These are phyloP conservation scores for Lithobius niger DNA, from an alignment of 1,140 invertebrate genomes.

Conservation along the genomic window DNA sequence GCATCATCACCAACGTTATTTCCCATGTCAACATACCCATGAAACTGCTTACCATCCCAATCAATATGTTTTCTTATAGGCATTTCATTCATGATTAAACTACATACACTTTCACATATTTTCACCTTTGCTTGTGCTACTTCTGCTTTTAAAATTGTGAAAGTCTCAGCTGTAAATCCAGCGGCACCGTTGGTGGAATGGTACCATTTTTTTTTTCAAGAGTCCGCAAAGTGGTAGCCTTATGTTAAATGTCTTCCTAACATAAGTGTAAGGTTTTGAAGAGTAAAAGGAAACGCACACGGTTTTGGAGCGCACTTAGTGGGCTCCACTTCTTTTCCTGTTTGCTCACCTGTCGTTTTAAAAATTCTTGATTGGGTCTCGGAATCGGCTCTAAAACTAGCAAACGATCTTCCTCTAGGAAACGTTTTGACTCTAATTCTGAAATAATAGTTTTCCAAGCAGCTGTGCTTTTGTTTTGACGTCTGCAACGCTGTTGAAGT, in stretches of 20 bases:
- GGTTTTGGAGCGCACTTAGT: conserved; percentile 5
- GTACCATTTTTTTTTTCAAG: conserved; percentile 18
- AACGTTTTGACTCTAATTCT: background rate
- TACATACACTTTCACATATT: conserved; percentile 10
- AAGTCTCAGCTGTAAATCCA: conserved; percentile 2
- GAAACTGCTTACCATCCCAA: conserved; percentile 21
- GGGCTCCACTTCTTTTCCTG: background rate
- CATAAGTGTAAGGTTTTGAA: conserved; percentile 29
- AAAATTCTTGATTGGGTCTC: background rate
- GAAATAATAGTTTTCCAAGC: background rate
- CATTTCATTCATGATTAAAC: conserved; percentile 31
- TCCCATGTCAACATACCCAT: conserved; percentile 27
- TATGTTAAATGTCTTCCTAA: conserved; percentile 27
- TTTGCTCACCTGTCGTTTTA: background rate
- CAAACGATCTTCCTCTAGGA: background rate
- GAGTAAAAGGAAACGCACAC: conserved; percentile 28
- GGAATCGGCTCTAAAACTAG: background rate
- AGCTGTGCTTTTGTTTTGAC: background rate
- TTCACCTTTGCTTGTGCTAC: background rate
- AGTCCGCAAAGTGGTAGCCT: conserved; percentile 29
- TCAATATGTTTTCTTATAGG: conserved; percentile 25
- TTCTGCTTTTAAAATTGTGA: background rate
- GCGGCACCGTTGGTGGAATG: background rate
- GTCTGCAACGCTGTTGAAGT: background rate
- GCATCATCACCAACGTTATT: conserved; percentile 19